Evolutionary conservation across 2,888 invertebrate genomes (phyloP).

Genomic region (Merodon equestris): DNA sequence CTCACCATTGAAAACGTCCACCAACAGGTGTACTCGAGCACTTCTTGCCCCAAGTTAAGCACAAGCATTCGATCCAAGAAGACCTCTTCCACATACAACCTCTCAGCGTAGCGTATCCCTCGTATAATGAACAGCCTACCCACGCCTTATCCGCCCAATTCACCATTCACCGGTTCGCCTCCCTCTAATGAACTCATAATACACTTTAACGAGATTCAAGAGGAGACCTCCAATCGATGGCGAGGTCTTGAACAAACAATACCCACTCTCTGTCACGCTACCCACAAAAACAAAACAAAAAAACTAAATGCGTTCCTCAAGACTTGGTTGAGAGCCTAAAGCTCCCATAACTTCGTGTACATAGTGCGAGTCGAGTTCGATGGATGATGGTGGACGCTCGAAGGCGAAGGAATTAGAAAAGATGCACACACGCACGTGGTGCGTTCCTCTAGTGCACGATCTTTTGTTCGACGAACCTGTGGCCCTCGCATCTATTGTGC

Average conservation of each 20-base stretch:
- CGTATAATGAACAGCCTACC: constrained; percentile 58
- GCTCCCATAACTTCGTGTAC: constrained; percentile 20
- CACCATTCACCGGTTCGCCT: constrained; percentile 53
- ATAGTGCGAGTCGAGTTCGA: constrained; percentile 10
- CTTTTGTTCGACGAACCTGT: constrained; percentile 53
- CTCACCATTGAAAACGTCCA: too few relatives aligned
- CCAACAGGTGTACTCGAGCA: constrained; percentile 51
- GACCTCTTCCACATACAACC: constrained; percentile 29
- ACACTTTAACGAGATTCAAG: constrained; percentile 67
- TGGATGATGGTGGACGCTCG: constrained; percentile 43
- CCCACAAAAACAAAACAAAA: constrained; percentile 32
- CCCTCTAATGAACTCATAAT: constrained; percentile 67
- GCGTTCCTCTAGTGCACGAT: too few relatives aligned
- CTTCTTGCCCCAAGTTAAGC: constrained; percentile 30
- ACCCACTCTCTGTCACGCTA: constrained; percentile 53
- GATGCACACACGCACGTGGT: too few relatives aligned
- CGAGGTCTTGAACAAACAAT: constrained; percentile 66
- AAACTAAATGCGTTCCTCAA: neutral
- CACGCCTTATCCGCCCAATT: constrained; percentile 57
- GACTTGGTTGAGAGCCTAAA: constrained; percentile 20
- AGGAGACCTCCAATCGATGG: constrained; percentile 64
- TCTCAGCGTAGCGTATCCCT: constrained; percentile 25
- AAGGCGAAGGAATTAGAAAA: neutral
- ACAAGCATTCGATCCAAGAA: constrained; percentile 59
- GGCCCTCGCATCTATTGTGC: constrained; percentile 49